Evolutionary conservation across 2,797 vertebrate species (phyloP), one percentile per base, ranked within the genome.

Genomic region (Nyctalus aviator): DNA sequence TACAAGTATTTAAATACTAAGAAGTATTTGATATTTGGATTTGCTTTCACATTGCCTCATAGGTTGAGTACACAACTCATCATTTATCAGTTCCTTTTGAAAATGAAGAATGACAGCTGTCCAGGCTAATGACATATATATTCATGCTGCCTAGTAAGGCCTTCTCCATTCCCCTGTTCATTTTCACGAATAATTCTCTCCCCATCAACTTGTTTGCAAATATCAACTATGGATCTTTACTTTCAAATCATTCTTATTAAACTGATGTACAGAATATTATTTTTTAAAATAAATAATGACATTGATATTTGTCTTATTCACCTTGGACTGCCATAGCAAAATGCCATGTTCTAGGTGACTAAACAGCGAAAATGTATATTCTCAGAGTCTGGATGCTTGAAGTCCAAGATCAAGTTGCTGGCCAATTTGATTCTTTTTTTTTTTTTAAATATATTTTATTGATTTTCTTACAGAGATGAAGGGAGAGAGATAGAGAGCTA

Each of bases 41-140:
- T 93, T 93, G 41, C 6, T 92, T 72, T 48, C 23, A 71, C 86
- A 53, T 85, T 79, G 8, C 25, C 25, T 75, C 5, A 15, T 94
- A 71, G 46, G 7, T 73, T 82, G 3, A 88, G 8, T 46, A 73
- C 0, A n/a, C 79, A 78, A 50, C 30, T 66, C 25, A 50, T 6
- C 1, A 69, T 44, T 79, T 59, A 48, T 57, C 15, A 53, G 3
- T 76, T 82, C 14, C 12, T 15, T 84, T 90, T 62, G 69, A 77
- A 90, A 88, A 55, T 32, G 41, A 87, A 30, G 41, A 90, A 79
- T 25, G 21, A 59, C 13, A 87, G 12, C 14, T 90, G 2, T 76
- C 5, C 21, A 41, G 21, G 14, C 48, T 66, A 59, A 46, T 12
- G 17, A 32, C 8, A 23, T 41, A 48, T 53, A 82, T 5, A 68